Conservation (phyloP, 2,113 vertebrate genomes). For the Octodon degus region DNA sequence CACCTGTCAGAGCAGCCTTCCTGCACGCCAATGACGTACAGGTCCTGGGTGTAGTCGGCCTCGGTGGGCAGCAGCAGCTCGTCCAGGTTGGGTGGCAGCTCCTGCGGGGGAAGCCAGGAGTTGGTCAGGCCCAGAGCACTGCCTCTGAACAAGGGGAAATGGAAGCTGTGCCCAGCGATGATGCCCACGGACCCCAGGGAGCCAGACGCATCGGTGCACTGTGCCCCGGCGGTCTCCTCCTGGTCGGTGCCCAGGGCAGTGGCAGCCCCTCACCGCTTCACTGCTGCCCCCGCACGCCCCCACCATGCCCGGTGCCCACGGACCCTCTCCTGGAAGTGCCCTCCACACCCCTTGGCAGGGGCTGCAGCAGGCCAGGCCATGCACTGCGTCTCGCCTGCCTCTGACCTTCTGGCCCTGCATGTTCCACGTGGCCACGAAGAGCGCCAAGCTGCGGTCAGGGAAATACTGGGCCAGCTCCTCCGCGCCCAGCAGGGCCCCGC, state of each 20-base stretch:
- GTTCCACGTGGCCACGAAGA: slow-evolving; percentile 97
- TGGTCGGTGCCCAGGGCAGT: too few species aligned
- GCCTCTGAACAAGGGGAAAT: background rate
- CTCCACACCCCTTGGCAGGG: too few species aligned
- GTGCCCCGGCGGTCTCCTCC: background rate
- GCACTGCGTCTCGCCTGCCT: rapidly evolving
- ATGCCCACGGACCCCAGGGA: background rate
- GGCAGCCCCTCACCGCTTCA: too few species aligned
- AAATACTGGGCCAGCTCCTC: slow-evolving; percentile 97
- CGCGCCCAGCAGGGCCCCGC: slow-evolving; percentile 94
- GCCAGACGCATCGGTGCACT: background rate
- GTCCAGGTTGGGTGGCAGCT: slow-evolving; percentile 92
- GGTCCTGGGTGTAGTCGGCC: slow-evolving; percentile 95
- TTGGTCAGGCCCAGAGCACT: background rate
- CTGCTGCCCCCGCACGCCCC: too few species aligned
- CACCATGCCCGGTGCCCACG: too few species aligned
- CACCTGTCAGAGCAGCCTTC: slow-evolving; percentile 98
- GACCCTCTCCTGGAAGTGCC: too few species aligned
- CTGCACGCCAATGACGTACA: slow-evolving; percentile 96
- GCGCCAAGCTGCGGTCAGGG: slow-evolving; percentile 90
- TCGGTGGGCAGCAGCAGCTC: slow-evolving; percentile 95
- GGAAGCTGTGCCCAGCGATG: background rate
- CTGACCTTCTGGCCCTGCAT: slow-evolving; percentile 97
- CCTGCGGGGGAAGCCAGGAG: slow-evolving; percentile 81
- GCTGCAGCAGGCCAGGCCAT: background rate